Conservation (phyloP, 2,113 vertebrate genomes). For the Nerophis lumbriciformis region DNA sequence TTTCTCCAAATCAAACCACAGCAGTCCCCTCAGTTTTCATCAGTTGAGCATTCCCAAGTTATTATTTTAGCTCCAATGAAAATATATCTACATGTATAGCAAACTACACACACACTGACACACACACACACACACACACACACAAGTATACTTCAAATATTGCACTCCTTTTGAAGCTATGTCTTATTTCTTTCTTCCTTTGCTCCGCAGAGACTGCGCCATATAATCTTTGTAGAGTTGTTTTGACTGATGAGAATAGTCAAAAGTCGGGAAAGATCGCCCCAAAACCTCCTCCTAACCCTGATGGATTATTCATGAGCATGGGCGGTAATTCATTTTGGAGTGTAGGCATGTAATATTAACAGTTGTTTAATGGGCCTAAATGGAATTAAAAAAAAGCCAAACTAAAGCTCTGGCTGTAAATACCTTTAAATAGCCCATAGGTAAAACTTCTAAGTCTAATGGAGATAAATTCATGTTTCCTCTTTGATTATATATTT, state of each 20-base stretch:
- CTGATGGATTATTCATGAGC: constrained; percentile 42
- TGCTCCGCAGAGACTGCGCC: constrained; percentile 19
- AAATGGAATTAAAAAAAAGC: constrained; percentile 8
- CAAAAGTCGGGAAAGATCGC: constrained; percentile 30
- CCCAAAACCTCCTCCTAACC: constrained; percentile 28
- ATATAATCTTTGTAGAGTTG: constrained; percentile 16
- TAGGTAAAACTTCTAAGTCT: constrained; percentile 8
- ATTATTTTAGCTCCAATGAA: constrained; percentile 4
- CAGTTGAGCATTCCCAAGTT: too few species aligned
- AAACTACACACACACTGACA: constrained; percentile 5
- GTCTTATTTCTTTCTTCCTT: constrained; percentile 25
- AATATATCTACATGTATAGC: constrained; percentile 14
- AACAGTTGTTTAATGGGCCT: constrained; percentile 25
- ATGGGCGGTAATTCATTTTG: constrained; percentile 31
- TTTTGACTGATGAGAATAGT: constrained; percentile 22
- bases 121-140: constrained; percentile 9
- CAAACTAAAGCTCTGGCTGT: constrained; percentile 12
- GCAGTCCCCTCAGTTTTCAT: too few species aligned
- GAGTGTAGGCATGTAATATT: constrained; percentile 30
- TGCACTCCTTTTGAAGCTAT: constrained; percentile 24
- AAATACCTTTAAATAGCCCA: constrained; percentile 14
- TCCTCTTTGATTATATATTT: not conserved
- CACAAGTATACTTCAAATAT: constrained; percentile 9
- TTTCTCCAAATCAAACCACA: too few species aligned
- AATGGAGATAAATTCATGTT: not conserved